Conservation (phyloP, 2,888 invertebrate genomes). For the Polydrusus cervinus region DNA sequence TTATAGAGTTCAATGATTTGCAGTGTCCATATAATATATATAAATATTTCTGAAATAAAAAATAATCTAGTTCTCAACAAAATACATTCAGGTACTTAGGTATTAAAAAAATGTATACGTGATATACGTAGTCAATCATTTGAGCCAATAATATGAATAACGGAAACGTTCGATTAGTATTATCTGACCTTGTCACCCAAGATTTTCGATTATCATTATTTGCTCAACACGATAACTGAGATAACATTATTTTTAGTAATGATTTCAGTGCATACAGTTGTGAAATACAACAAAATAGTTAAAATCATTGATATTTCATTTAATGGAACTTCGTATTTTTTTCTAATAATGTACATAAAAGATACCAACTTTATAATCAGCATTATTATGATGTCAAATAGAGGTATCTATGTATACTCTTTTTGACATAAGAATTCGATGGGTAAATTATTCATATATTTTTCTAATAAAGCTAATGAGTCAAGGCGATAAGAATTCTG, state of each 20-base stretch:
- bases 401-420: too few species aligned
- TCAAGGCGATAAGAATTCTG: too few species aligned
- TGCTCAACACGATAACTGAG: constrained; percentile 35
- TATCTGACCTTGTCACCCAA: constrained; percentile 43
- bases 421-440: too few species aligned
- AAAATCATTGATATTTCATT: not conserved
- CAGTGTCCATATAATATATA: too few species aligned
- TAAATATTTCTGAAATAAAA: too few species aligned
- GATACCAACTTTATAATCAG: not conserved
- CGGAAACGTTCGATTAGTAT: constrained; percentile 38
- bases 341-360: not conserved
- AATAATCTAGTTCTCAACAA: not conserved
- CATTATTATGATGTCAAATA: not conserved
- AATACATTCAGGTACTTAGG: constrained; percentile 4
- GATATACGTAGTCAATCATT: not conserved
- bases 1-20: too few species aligned
- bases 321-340: not conserved
- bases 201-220: constrained; percentile 41
- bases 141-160: constrained; percentile 22
- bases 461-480: too few species aligned
- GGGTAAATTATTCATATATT: too few species aligned
- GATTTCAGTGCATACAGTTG: constrained; percentile 38
- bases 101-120: constrained; percentile 2
- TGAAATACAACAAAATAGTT: constrained; percentile 6
- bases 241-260: constrained; percentile 46